phyloP scores from a whole-genome alignment of 2,888 invertebrate species.

The Leptarthrus brevirostris region DNA sequence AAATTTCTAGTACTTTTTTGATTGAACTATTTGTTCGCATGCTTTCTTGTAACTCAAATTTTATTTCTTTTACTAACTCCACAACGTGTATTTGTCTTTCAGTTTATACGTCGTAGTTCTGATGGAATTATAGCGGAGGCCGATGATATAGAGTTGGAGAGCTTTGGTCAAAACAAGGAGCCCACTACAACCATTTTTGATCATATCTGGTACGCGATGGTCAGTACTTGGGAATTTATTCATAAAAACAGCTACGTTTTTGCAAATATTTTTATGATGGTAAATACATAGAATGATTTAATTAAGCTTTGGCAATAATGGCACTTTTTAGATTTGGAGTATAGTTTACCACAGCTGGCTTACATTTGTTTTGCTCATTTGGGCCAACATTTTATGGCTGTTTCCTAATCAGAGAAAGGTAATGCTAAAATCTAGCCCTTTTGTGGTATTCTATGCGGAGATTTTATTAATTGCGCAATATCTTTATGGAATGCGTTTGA shows the following conservation, averaged over 20 bases:
- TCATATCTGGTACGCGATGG: constrained; percentile 72
- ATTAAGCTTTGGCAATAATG: constrained; percentile 4
- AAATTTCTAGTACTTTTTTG: too few relatives aligned
- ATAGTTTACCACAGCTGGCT: constrained; percentile 99
- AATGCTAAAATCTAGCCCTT: constrained; percentile 91
- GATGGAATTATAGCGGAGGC: too few relatives aligned
- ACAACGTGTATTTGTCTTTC: too few relatives aligned
- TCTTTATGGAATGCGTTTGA: constrained; percentile 89
- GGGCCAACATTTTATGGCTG: constrained; percentile 97
- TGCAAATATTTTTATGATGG: constrained; percentile 93
- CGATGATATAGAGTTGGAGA: constrained; percentile 2
- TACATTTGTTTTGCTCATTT: constrained; percentile 92
- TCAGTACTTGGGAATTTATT: constrained; percentile 75
- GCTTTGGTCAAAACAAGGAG: constrained; percentile 57
- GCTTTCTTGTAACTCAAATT: too few relatives aligned
- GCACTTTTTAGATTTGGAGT: constrained; percentile 91
- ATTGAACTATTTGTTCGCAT: too few relatives aligned
- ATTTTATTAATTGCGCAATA: constrained; percentile 87
- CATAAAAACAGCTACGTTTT: constrained; percentile 86
- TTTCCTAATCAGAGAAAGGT: constrained; percentile 92
- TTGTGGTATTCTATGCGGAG: constrained; percentile 90
- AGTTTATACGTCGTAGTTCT: too few relatives aligned
- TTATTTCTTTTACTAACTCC: too few relatives aligned
- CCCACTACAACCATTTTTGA: constrained; percentile 69
- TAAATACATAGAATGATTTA: constrained; percentile 66